Conservation (phyloP, 2,797 vertebrate species). For the Champsocephalus gunnari region DNA sequence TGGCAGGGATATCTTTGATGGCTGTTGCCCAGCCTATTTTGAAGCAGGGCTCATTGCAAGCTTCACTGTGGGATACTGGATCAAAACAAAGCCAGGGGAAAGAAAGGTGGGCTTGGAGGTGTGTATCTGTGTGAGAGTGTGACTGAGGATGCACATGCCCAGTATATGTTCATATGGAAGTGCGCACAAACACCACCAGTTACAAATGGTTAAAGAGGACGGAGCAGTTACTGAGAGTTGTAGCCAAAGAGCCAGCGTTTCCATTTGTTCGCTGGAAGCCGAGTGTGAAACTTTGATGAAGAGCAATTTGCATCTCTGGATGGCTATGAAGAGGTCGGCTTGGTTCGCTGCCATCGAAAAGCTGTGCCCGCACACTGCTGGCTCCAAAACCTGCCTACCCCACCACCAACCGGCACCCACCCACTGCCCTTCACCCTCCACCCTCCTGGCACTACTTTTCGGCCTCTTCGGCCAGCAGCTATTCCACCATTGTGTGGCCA, state of each 20-base stretch:
- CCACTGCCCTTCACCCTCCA: conserved; percentile 70
- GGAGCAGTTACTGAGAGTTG: conserved; percentile 63
- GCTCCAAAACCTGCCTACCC: conserved; percentile 64
- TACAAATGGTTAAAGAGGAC: conserved; percentile 51
- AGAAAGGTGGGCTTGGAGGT: conserved; percentile 38
- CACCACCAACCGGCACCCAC: conserved; percentile 60
- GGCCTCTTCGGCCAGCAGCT: conserved; percentile 57
- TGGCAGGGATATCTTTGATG: conserved; percentile 74
- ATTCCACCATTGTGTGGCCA: conserved; percentile 71
- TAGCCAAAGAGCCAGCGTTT: conserved; percentile 64
- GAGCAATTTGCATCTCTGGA: conserved; percentile 83
- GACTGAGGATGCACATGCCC: not conserved
- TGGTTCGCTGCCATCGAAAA: conserved; percentile 76
- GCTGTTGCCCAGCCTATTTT: conserved; percentile 66
- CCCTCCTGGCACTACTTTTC: conserved; percentile 67
- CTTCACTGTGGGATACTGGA: conserved; percentile 63
- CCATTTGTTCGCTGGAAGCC: conserved; percentile 78
- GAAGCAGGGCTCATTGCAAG: conserved; percentile 61
- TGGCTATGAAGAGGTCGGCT: conserved; percentile 78
- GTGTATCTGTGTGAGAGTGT: conserved; percentile 20
- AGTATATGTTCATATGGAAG: too few relatives aligned
- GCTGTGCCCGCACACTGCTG: conserved; percentile 70
- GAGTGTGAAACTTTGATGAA: conserved; percentile 84
- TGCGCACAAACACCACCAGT: conserved; percentile 32
- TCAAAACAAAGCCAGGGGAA: conserved; percentile 67